phyloP scores from a whole-genome alignment of 2,797 vertebrate species.

The Scolopax bukidnonensis region DNA sequence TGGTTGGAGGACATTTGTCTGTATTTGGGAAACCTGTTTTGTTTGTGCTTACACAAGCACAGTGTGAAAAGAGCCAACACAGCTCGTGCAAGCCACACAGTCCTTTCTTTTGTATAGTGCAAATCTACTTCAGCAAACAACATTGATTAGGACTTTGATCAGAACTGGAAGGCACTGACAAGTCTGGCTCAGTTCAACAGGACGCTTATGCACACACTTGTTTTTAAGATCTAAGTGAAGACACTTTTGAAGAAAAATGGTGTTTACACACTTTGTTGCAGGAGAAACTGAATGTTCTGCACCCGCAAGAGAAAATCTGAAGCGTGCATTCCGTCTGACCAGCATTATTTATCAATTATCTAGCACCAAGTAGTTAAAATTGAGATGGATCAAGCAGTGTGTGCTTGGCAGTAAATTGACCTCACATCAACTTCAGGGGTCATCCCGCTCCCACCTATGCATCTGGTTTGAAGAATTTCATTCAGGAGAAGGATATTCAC shows the following conservation, averaged over 20 bases:
- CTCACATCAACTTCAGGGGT: background rate
- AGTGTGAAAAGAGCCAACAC: background rate
- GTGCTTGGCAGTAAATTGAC: background rate
- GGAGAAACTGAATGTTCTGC: background rate
- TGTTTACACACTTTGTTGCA: background rate
- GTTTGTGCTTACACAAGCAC: background rate
- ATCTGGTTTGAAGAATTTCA: background rate
- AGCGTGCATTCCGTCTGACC: background rate
- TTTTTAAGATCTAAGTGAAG: background rate
- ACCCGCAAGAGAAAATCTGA: background rate
- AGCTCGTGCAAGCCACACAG: background rate
- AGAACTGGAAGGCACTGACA: background rate
- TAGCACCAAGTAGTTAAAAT: background rate
- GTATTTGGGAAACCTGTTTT: background rate
- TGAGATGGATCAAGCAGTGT: background rate
- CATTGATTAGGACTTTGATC: background rate
- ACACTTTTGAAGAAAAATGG: background rate
- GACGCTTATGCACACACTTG: background rate
- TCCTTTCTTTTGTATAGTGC: background rate
- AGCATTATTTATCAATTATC: background rate
- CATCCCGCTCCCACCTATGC: background rate
- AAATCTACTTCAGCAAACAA: background rate
- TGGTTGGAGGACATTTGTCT: background rate
- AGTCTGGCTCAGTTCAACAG: background rate
- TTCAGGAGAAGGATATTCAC: background rate